phyloP scores from a whole-genome alignment of 2,888 invertebrate genomes.

The Epinotia nisella region DNA sequence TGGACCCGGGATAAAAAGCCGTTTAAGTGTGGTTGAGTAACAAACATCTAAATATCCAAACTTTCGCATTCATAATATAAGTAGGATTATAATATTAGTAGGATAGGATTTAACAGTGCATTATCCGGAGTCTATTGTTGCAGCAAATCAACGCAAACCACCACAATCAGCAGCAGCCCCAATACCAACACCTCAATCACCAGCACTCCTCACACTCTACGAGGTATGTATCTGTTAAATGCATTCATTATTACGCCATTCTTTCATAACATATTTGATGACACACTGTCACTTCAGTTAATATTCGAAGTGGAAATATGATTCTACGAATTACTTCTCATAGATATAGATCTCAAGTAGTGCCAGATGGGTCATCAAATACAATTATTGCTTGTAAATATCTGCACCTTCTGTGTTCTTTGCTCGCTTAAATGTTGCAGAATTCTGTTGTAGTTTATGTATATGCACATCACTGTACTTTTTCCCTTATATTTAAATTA shows the following conservation, averaged over 20 bases:
- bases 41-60: no score
- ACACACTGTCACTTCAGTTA: constrained; percentile 39
- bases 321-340: not conserved
- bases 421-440: constrained; percentile 23
- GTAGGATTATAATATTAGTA: no score
- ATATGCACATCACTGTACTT: not conserved
- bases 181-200: constrained; percentile 75
- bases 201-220: constrained; percentile 73
- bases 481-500: not conserved
- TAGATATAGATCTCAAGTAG: not conserved
- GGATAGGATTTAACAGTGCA: no score
- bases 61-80: no score
- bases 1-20: no score
- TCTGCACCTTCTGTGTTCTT: constrained; percentile 14
- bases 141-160: constrained; percentile 67
- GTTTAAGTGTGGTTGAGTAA: no score
- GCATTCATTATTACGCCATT: constrained; percentile 37
- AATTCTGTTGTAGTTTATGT: constrained; percentile 1
- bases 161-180: constrained; percentile 71
- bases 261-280: constrained; percentile 45
- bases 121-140: constrained; percentile 10
- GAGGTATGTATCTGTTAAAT: constrained; percentile 59
- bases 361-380: constrained; percentile 16
- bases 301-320: not conserved
- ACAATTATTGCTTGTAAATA: constrained; percentile 37